A percentile compares a stretch with the other conserved stretches of the same genome.
These are phyloP conservation scores for Eira barbara DNA, from an alignment of 2,113 vertebrate genomes.

Conservation along the genomic window DNA sequence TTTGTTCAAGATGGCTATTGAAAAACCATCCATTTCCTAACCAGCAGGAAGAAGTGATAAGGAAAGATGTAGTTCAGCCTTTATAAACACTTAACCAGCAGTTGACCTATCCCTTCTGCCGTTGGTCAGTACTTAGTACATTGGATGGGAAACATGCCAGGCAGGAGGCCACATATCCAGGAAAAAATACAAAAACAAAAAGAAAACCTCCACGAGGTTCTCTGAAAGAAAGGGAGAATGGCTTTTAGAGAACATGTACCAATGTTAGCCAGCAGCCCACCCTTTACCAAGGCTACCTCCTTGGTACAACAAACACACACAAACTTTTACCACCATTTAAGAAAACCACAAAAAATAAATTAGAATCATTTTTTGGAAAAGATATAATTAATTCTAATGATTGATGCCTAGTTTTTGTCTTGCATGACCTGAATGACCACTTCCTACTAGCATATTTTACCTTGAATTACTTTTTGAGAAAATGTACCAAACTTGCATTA, in stretches of 20 bases:
- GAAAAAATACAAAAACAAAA: not conserved
- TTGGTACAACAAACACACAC: not conserved
- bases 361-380: not conserved
- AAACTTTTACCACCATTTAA: constrained; percentile 2
- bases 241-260: not conserved
- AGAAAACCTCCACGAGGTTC: not conserved
- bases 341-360: not conserved
- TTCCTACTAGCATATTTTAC: not conserved
- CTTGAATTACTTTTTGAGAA: constrained; percentile 30
- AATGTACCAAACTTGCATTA: not conserved
- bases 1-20: not conserved
- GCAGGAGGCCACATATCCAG: not conserved
- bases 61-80: not conserved
- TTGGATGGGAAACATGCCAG: not conserved
- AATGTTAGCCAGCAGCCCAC: not conserved
- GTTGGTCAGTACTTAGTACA: not conserved
- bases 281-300: not conserved
- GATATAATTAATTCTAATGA: constrained; percentile 27
- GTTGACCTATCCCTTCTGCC: not conserved
- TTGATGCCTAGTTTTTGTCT: constrained; percentile 8
- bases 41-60: not conserved
- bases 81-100: not conserved
- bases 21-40: not conserved
- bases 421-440: not conserved
- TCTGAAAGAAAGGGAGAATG: not conserved